Conservation (phyloP, 2,888 invertebrate species). For the Ichneumoninae sp. region DNA sequence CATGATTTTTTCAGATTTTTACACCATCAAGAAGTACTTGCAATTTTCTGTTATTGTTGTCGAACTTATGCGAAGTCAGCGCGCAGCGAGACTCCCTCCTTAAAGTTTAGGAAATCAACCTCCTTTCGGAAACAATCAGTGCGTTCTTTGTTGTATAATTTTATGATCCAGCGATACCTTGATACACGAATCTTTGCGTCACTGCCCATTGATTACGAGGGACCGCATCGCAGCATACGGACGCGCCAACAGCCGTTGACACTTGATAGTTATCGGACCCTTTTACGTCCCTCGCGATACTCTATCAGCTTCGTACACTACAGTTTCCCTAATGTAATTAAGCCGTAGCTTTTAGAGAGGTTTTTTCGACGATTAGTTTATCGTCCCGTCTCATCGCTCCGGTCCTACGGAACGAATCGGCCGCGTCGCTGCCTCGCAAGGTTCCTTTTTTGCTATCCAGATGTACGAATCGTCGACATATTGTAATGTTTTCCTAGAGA, state of each 20-base stretch:
- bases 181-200: conserved; percentile 44
- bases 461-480: conserved; percentile 59
- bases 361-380: conserved; percentile 61
- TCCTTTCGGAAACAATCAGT: neutral
- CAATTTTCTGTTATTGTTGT: no score
- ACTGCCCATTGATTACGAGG: conserved; percentile 52
- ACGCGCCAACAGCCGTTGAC: conserved; percentile 36
- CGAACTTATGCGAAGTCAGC: no score
- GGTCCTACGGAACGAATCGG: conserved; percentile 54
- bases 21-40: no score
- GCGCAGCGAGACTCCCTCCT: neutral
- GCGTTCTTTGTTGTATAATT: conserved; percentile 8
- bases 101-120: neutral
- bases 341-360: conserved; percentile 60
- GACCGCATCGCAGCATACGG: conserved; percentile 35
- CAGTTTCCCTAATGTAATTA: conserved; percentile 59
- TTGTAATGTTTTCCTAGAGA: conserved; percentile 37
- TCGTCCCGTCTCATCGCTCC: conserved; percentile 45
- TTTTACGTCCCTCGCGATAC: conserved; percentile 41
- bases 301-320: conserved; percentile 10
- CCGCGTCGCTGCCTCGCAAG: conserved; percentile 17
- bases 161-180: neutral
- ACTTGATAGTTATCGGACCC: conserved; percentile 57
- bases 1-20: no score
- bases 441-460: conserved; percentile 28